Evolutionary conservation across 2,113 vertebrate genomes (phyloP), one percentile per base, ranked within the genome.

Genomic region (Notarius lentiginosus): DNA sequence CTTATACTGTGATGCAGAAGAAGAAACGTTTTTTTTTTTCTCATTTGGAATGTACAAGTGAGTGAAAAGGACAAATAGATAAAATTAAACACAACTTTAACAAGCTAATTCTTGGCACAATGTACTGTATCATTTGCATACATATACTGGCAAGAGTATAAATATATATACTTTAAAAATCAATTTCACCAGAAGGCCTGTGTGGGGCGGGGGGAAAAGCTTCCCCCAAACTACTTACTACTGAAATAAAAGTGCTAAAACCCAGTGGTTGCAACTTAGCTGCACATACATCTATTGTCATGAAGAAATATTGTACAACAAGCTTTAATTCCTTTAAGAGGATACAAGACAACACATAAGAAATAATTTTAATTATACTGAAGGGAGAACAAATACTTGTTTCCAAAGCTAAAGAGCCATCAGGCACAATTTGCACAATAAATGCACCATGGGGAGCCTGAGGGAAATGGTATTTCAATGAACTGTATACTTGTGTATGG

Each of bases 81-180:
- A 58, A 88, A 87, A 83, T 75, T 77, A 70, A 86, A 85, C 65
- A 85, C 82, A 79, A 85, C 85, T 85, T 85, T n/a, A 87, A 90
- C 87, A 86, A 87, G 87, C 87, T 88, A 90, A 79, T 86, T 90
- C 88, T 89, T 87, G 85, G 85, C 90, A 91, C 90, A 87, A 88
- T 80, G 65, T 88, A 89, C 79, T 88, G 82, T 89, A 89, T 89
- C 83, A 79, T 87, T 77, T 89, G 87, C 87, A 89, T 91, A 89
- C 87, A 91, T 88, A 88, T 87, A 88, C 65, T 81, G 88, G 82
- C 79, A 89, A 83, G 79, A 72, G 82, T 91, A 85, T 87, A 85
- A 85, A 88, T 90, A 90, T 83, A 88, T 58, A 61, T 77, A 75
- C 79, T 80, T 65, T 66, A 34, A 41, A 51, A 86, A 86, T 51